Evolutionary conservation across 1,140 invertebrate genomes (phyloP), one percentile per base, ranked within the genome.

Genomic region (Adoxophyes honmai): DNA sequence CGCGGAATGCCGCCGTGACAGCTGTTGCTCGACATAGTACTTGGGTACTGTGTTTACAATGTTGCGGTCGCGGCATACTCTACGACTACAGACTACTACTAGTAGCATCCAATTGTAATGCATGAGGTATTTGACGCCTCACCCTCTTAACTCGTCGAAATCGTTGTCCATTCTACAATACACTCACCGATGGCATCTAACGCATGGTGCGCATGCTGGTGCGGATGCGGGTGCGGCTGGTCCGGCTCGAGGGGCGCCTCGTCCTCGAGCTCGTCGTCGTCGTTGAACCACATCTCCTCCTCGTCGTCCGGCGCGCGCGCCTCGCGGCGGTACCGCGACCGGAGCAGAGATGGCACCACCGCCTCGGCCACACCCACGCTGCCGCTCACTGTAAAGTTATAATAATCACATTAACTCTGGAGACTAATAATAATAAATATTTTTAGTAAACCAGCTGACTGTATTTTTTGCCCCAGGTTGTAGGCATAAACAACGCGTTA

Each of bases 211-310:
- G 82, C 72, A 56, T 89, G 89, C 16, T 81, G 70, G 55, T 78
- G 73, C 48, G 82, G 73, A 55, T 89, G 89, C 13, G 81, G 70
- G 56, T 90, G 87, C 61, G 86, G 73, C 76, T 72, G 73, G 44
- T 76, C 64, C 37, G 75, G 59, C 59, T 89, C 85, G 34, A 89
- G 72, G n/a, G 86, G 73, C 56, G 85, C 71, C 11, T 94, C 94
- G 74, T 98, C 97, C 64, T 98, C 96, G 68, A 96, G 94, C 72
- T 98, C 97, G 78, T 98, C 97, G 66, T 99, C 97, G 72, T 98
- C 96, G 80, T 98, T 98, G 88, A 99, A 99, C 98, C 98, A 99
- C 93, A 98, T 97, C 86, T 99, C 98, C 81, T 99, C 98, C 70
- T 99, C 98, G 75, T 99, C 97, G 44, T 99, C 98, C 61, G 98